Base-by-base conservation (phyloP, 2,888 invertebrate genomes). In the Mesorhabditis belari region DNA sequence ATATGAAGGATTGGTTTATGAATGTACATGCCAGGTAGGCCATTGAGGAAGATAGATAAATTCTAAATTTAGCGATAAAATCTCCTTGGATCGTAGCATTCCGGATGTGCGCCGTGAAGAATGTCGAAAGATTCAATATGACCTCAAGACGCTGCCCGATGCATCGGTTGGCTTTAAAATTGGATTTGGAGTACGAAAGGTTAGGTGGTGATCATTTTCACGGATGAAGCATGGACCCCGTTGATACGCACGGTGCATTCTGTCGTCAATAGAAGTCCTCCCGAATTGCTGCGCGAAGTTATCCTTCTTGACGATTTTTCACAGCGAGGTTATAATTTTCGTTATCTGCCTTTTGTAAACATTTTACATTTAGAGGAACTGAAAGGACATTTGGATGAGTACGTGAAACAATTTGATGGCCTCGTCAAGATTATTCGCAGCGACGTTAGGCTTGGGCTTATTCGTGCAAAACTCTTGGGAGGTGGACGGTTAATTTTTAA, bases 221-320 rank as follows among this genome's bases (percentile, higher is more conserved):
- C 88, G 81, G 91, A 93, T 81, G 92, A 93, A 82, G 90, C 91
- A 0, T 91, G 89, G 90, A 90, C 54, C 88, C 90, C 69, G 0
- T 57, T 69, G 19, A 50, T 73, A 49, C 83, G 92, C 63, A 92
- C 92, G 0, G 86, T 91, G n/a, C 89, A 90, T 86, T 90, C 90
- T 80, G 90, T 92, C n/a, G 83, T 92, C 57, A 88, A 90, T 80
- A 84, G 88, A 82, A 88, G 87, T 75, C 89, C 87, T 35, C 85
- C 83, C 69, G 85, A 83, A 65, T 86, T 89, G 77, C 84, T 96
- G 17, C 88, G 91, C 81, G 94, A 96, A 84, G 89, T 96, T 62
- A 89, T 96, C 77, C 84, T 96, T 9, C 89, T 95, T n/a, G 94
- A 96, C 81, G 95, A 96, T 83, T 88, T 88, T 82, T 92, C 92